These are phyloP conservation scores for Myotis daubentonii DNA, from an alignment of 2,797 vertebrate genomes.

Conservation along the genomic window DNA sequence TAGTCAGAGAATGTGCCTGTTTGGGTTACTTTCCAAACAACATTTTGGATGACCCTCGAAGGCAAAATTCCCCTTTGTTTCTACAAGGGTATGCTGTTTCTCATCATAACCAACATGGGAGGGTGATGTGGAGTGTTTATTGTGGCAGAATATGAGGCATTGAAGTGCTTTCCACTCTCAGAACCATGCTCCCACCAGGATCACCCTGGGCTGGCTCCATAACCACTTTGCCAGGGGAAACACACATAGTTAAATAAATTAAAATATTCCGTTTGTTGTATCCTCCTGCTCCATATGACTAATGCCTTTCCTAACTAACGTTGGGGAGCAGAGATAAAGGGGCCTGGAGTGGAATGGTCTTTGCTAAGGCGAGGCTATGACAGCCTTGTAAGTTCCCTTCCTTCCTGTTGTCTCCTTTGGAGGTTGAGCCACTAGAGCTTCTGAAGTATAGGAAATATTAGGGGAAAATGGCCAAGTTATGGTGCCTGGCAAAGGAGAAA, in stretches of 20 bases:
- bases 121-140: constrained; percentile 25
- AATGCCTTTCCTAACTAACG: neutral
- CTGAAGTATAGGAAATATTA: neutral
- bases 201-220: neutral
- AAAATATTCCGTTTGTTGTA: neutral
- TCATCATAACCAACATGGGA: neutral
- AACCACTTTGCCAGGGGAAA: neutral
- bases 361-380: neutral
- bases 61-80: constrained; percentile 48
- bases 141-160: neutral
- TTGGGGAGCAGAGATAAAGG: neutral
- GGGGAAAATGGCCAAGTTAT: neutral
- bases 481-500: neutral
- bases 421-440: neutral
- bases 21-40: constrained; percentile 58
- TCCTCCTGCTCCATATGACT: neutral
- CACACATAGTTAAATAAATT: neutral
- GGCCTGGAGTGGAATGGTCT: neutral
- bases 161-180: neutral
- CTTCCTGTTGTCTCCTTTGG: neutral
- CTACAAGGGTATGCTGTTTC: neutral
- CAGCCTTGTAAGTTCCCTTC: neutral
- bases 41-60: constrained; percentile 55
- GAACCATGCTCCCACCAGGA: neutral
- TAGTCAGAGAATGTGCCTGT: constrained; percentile 44